A percentile compares a stretch with the other conserved stretches of the same genome.
Evolutionary conservation across 1,140 invertebrate genomes (phyloP).

Genomic region (Drosophila ananassae): DNA sequence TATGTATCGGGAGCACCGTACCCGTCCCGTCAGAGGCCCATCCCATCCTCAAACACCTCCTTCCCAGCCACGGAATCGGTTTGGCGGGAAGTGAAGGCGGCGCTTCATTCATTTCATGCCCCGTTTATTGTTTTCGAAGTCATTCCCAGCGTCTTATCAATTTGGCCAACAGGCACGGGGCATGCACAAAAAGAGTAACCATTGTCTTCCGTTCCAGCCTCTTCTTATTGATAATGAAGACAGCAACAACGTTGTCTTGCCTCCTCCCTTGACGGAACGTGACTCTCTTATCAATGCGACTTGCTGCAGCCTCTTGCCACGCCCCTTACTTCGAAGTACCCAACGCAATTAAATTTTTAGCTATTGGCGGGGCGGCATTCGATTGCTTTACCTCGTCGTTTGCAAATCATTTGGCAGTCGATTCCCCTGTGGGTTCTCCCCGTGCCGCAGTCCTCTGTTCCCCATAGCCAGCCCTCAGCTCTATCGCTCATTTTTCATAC

Average conservation of each 20-base stretch:
- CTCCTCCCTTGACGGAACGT: conserved; percentile 51
- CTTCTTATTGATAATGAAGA: conserved; percentile 78
- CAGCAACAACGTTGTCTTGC: conserved; percentile 71
- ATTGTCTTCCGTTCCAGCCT: conserved; percentile 60
- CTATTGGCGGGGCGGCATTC: conserved; percentile 53
- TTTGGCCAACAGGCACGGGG: conserved; percentile 72
- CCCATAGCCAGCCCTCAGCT: neutral
- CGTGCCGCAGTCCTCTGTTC: neutral
- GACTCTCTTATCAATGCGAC: conserved; percentile 79
- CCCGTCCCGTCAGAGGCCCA: conserved; percentile 9
- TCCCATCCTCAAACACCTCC: neutral
- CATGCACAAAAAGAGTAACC: conserved; percentile 78
- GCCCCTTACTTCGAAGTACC: conserved; percentile 36
- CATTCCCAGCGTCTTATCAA: conserved; percentile 81
- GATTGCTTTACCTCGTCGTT: conserved; percentile 67
- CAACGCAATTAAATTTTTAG: conserved; percentile 80
- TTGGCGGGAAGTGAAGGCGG: conserved; percentile 40
- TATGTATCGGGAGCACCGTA: conserved; percentile 58
- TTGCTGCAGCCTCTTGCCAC: conserved; percentile 34
- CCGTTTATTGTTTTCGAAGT: conserved; percentile 80
- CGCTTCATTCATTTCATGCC: conserved; percentile 70
- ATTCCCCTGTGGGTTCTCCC: conserved; percentile 13
- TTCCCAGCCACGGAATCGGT: conserved; percentile 38
- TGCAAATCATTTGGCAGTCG: conserved; percentile 79
- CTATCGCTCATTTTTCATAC: conserved; percentile 68